Base-by-base conservation (phyloP, 2,888 invertebrate species). In the Apantesis nais region DNA sequence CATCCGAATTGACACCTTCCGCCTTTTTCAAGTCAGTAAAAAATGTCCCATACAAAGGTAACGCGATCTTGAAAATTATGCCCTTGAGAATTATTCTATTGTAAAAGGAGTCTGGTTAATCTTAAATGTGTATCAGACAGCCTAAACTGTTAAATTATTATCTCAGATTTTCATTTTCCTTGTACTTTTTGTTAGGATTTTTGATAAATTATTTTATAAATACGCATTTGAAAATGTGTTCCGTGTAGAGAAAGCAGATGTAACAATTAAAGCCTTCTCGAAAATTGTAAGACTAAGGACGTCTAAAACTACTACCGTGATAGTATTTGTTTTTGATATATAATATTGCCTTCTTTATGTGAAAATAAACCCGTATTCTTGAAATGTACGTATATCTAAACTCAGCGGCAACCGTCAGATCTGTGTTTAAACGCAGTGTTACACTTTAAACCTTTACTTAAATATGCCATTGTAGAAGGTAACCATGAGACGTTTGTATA, bases 401-500 rank as follows among this genome's bases (percentile, higher is more conserved):
- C 25, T 48, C 37, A 39, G 66, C 72, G 72, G 71, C 58, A 71
- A 65, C 14, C 19, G 61, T 62, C 70, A 78, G 65, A 75, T 52
- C 41, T 64, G 31, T 62, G 25, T 69, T 67, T 69, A 70, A 70
- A 70, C 70, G 61, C 67, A 31, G 48, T 62, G 61, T 73, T 66
- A 74, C 61, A 73, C 62, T 76, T 74, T 61, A 75, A 71, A 70
- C 63, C 72, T 74, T 77, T 77, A 75, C 77, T 73, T 75, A 82
- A 80, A 77, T 74, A 82, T 60, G n/a, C 63, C 73, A 81, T 79
- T 82, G 80, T 80, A 67, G 58, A 63, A 67, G 67, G 68, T 67
- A 73, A 73, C 65, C 65, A 71, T 67, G 61, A 44, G 63, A 62
- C 72, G 73, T 67, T 83, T 84, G 82, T 78, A 83, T 78, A 80